Conservation (phyloP, 2,888 invertebrate species). For the Lymantria monacha region DNA sequence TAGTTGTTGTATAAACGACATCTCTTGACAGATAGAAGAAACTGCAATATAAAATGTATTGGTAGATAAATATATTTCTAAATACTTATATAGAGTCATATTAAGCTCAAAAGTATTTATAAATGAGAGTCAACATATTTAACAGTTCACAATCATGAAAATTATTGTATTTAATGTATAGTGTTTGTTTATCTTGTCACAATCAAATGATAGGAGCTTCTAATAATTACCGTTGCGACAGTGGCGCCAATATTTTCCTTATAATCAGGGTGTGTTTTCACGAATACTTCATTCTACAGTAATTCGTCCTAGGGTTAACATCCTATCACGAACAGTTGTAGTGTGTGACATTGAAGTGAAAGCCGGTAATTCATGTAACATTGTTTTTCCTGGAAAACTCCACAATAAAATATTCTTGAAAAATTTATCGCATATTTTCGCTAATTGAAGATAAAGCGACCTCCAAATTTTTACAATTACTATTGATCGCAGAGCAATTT, state of each 20-base stretch:
- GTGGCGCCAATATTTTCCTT: conserved; percentile 79
- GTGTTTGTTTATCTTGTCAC: neutral
- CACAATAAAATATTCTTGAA: conserved; percentile 37
- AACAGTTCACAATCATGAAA: neutral
- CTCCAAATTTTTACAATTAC: conserved; percentile 30
- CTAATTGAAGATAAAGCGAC: conserved; percentile 31
- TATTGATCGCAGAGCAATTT: conserved; percentile 55
- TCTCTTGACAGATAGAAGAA: conserved; percentile 11
- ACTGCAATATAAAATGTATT: too few relatives aligned
- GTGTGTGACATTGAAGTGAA: conserved; percentile 75
- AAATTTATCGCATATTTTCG: conserved; percentile 30
- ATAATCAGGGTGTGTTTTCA: conserved; percentile 79
- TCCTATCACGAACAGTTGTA: conserved; percentile 54
- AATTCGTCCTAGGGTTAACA: conserved; percentile 78
- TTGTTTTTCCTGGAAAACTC: conserved; percentile 37
- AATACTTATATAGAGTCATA: neutral
- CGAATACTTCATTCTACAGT: conserved; percentile 76
- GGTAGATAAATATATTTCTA: too few relatives aligned
- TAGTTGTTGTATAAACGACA: conserved; percentile 30
- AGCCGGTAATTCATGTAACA: conserved; percentile 49
- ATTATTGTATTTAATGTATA: neutral
- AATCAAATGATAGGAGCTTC: conserved; percentile 34
- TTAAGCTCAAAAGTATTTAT: neutral
- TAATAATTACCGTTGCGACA: conserved; percentile 49
- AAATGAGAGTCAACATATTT: neutral